These are phyloP conservation scores for Astropecten irregularis DNA, from an alignment of 53 echinoderm and acorn worm species.

Conservation along the genomic window DNA sequence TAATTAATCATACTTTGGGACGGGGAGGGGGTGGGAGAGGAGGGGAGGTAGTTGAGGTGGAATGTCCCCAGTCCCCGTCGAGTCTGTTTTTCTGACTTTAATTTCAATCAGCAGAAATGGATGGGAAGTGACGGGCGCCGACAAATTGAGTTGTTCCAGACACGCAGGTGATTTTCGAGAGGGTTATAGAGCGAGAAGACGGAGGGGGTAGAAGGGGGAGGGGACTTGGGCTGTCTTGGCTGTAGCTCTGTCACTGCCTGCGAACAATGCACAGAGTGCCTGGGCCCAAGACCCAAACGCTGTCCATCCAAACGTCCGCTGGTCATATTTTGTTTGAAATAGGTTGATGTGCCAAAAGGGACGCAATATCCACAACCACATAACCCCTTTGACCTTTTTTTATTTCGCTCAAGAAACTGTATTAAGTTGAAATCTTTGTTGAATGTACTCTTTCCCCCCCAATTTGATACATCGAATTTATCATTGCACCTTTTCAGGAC, in stretches of 20 bases:
- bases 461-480: no score
- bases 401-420: no score
- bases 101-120: conserved; percentile 53
- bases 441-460: no score
- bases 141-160: conserved; percentile 50
- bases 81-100: conserved; percentile 19
- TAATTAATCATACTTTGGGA: conserved; percentile 34
- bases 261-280: no score
- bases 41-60: neutral
- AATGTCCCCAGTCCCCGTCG: no score
- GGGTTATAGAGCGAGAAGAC: no score
- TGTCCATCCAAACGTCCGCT: neutral
- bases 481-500: no score
- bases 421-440: no score
- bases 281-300: no score
- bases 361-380: neutral
- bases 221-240: no score
- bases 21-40: neutral
- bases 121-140: conserved; percentile 31
- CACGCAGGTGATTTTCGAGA: conserved; percentile 43
- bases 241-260: neutral
- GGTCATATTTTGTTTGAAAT: conserved; percentile 38
- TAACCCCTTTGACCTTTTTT: no score
- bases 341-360: conserved; percentile 40
- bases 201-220: neutral